These are phyloP conservation scores for Megaceryle maxima DNA, from an alignment of 2,113 vertebrate species.

Conservation along the genomic window DNA sequence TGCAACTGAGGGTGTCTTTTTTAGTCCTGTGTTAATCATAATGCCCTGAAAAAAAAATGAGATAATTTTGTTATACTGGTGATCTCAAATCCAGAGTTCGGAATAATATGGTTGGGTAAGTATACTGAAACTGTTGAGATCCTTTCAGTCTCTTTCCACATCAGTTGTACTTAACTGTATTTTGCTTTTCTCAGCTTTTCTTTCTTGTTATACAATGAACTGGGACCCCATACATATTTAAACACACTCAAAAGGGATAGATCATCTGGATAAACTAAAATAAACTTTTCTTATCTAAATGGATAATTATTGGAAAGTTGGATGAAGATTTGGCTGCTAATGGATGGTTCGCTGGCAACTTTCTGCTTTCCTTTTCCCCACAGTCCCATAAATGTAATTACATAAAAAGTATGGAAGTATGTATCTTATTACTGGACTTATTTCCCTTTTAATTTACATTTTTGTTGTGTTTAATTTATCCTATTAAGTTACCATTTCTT, in stretches of 20 bases:
- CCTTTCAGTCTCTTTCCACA: not conserved
- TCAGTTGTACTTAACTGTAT: not conserved
- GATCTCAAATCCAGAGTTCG: not conserved
- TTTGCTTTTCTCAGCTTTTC: not conserved
- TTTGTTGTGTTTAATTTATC: not conserved
- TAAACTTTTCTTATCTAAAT: not conserved
- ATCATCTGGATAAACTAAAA: not conserved
- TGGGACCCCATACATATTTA: not conserved
- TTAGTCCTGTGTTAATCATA: not conserved
- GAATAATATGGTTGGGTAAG: not conserved
- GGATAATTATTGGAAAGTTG: not conserved
- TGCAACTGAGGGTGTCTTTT: not conserved
- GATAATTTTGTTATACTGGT: not conserved
- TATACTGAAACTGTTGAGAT: not conserved
- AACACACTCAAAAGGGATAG: not conserved
- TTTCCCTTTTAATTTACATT: not conserved
- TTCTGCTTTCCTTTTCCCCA: not conserved
- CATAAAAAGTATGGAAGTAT: not conserved
- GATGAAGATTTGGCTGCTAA: not conserved
- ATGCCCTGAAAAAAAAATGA: not conserved
- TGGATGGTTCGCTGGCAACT: not conserved
- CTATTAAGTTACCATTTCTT: not conserved
- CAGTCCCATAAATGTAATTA: not conserved
- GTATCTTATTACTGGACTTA: not conserved
- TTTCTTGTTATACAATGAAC: not conserved